Percentiles rank a stretch among this genome's conserved stretches.
These are phyloP conservation scores for Andrena dorsata DNA, from an alignment of 2,888 invertebrate genomes.

Conservation along the genomic window DNA sequence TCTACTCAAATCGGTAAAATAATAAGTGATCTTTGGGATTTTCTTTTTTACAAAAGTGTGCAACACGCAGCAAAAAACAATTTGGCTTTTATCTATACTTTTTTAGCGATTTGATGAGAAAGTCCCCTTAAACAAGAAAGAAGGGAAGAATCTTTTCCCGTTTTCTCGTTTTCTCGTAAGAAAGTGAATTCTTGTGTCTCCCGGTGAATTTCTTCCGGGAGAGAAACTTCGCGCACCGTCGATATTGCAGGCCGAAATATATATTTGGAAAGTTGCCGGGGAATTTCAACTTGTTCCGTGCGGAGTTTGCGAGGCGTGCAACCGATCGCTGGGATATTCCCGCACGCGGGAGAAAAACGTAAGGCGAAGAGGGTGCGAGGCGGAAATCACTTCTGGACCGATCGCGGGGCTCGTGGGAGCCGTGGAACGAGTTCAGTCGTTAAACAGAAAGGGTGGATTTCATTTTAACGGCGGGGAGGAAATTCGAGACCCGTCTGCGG, in stretches of 20 bases:
- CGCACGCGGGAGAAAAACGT: background rate
- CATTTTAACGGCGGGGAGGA: constrained; percentile 39
- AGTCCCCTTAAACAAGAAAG: background rate
- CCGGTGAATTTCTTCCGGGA: background rate
- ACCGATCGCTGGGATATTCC: background rate
- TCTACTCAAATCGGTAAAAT: too few species aligned
- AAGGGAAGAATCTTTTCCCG: background rate
- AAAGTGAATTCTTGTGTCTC: constrained; percentile 10
- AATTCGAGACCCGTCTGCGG: constrained; percentile 29
- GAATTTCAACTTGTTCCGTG: background rate
- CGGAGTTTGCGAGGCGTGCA: background rate
- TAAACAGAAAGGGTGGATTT: constrained; percentile 34
- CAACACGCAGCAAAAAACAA: too few species aligned
- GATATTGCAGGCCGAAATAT: background rate
- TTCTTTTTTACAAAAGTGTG: too few species aligned
- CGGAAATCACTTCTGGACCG: constrained; percentile 38
- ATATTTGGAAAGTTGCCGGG: background rate
- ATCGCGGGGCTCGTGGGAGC: constrained; percentile 31
- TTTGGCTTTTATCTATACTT: too few species aligned
- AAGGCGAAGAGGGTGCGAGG: background rate
- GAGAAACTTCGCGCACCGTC: background rate
- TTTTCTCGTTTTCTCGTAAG: background rate
- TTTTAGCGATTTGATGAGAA: too few species aligned
- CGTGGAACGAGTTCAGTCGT: constrained; percentile 10
- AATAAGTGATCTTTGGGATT: too few species aligned